Conservation (phyloP, 1,140 invertebrate species). For the Drosophila varians region DNA sequence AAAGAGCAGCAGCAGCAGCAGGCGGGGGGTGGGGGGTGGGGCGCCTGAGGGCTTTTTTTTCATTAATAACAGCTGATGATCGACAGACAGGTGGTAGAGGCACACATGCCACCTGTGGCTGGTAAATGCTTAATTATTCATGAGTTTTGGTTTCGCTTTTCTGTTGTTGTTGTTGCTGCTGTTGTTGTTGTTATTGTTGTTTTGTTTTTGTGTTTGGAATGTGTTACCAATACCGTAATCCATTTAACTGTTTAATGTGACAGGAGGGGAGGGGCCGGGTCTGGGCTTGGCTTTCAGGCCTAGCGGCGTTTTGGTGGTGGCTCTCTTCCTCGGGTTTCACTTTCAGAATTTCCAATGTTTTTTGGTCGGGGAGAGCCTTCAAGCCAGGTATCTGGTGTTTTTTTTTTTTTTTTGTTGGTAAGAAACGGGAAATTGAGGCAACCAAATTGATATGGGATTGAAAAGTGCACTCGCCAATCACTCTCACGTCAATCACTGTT, state of each 20-base stretch:
- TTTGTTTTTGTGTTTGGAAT: slow-evolving; percentile 20
- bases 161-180: not conserved
- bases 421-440: slow-evolving; percentile 25
- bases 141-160: slow-evolving; percentile 39
- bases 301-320: slow-evolving; percentile 24
- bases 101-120: slow-evolving; percentile 11
- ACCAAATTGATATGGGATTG: slow-evolving; percentile 2
- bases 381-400: slow-evolving; percentile 17
- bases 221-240: slow-evolving; percentile 72
- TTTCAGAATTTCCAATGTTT: slow-evolving; percentile 66
- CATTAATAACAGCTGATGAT: slow-evolving; percentile 50
- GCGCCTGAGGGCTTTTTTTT: slow-evolving; percentile 33
- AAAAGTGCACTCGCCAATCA: not conserved
- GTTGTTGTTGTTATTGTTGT: not conserved
- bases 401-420: not conserved
- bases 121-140: slow-evolving; percentile 64
- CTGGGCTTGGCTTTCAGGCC: slow-evolving; percentile 31
- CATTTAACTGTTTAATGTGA: slow-evolving; percentile 68
- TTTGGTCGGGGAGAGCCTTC: slow-evolving; percentile 17
- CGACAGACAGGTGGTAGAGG: slow-evolving; percentile 14
- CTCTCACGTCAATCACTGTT: slow-evolving; percentile 32
- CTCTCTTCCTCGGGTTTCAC: slow-evolving; percentile 32
- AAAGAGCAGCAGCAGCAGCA: too few relatives aligned
- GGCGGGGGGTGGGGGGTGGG: too few relatives aligned
- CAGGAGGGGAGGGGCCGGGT: slow-evolving; percentile 26